phyloP scores from a whole-genome alignment of 2,113 vertebrate species.

The Telmatochromis sp. region DNA sequence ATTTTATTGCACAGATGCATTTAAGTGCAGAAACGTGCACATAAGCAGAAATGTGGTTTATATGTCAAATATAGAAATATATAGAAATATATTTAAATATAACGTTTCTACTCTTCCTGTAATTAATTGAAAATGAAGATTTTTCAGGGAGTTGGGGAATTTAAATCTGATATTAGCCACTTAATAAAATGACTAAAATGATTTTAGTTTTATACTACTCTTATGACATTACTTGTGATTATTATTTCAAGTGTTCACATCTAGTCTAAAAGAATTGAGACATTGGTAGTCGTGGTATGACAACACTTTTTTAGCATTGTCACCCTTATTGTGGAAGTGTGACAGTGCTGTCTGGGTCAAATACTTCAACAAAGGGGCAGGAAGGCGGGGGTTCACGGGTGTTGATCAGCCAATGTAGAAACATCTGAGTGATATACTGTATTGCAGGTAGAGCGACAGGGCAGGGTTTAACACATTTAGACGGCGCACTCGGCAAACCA shows the following conservation, averaged over 20 bases:
- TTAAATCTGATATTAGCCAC: not conserved
- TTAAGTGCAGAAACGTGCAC: not conserved
- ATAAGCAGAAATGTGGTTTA: not conserved
- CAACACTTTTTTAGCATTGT: not conserved
- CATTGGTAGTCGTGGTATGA: not conserved
- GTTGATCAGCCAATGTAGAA: conserved; percentile 2
- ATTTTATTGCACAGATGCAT: not conserved
- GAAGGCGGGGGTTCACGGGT: not conserved
- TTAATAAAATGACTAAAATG: not conserved
- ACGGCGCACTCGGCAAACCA: conserved; percentile 51
- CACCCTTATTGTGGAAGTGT: not conserved
- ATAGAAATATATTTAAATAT: not conserved
- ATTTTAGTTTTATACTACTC: not conserved
- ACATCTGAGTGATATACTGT: not conserved
- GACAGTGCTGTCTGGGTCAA: conserved; percentile 12
- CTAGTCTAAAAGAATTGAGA: not conserved
- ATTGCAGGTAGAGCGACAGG: conserved; percentile 23
- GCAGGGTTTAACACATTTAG: not conserved
- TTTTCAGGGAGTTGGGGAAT: not conserved
- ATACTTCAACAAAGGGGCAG: not conserved
- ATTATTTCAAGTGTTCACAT: not conserved
- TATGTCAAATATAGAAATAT: not conserved
- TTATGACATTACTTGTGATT: not conserved
- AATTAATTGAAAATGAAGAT: not conserved
- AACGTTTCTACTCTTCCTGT: not conserved